phyloP scores from a whole-genome alignment of 2,888 invertebrate species.

The Thymelicus lineola region DNA sequence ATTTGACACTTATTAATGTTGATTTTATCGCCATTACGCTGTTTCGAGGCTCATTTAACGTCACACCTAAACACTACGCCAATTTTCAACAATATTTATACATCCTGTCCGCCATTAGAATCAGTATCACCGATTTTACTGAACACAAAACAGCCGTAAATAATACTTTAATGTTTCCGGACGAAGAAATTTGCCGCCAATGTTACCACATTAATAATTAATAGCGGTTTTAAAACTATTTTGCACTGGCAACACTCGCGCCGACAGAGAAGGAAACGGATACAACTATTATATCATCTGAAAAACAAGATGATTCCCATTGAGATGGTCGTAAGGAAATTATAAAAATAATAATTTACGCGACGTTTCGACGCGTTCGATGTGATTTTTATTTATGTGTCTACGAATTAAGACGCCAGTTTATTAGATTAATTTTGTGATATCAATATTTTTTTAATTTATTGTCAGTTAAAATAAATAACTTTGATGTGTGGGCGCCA shows the following conservation, averaged over 20 bases:
- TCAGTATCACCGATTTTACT: conserved; percentile 76
- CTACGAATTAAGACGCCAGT: conserved; percentile 1
- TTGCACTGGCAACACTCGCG: conserved; percentile 73
- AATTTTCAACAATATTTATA: conserved; percentile 76
- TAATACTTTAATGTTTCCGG: conserved; percentile 82
- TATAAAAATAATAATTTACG: conserved; percentile 72
- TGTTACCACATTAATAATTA: conserved; percentile 80
- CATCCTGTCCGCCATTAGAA: conserved; percentile 71
- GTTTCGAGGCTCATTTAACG: conserved; percentile 58
- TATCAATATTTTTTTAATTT: too few relatives aligned
- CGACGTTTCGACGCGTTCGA: conserved; percentile 46
- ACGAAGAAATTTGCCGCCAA: conserved; percentile 69
- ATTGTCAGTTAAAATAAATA: too few relatives aligned
- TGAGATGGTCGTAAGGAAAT: conserved; percentile 72
- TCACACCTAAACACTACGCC: conserved; percentile 63
- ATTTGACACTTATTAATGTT: conserved; percentile 49
- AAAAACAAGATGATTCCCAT: conserved; percentile 65
- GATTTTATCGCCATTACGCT: conserved; percentile 60
- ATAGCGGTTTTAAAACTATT: conserved; percentile 79
- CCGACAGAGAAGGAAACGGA: conserved; percentile 75
- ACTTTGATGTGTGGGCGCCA: too few relatives aligned
- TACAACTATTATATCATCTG: conserved; percentile 74
- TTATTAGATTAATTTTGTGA: background rate
- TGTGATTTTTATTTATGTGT: conserved; percentile 18
- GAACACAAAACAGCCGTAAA: conserved; percentile 79